These are phyloP conservation scores for Dicentrarchus labrax DNA, from an alignment of 2,113 vertebrate genomes.

Conservation along the genomic window DNA sequence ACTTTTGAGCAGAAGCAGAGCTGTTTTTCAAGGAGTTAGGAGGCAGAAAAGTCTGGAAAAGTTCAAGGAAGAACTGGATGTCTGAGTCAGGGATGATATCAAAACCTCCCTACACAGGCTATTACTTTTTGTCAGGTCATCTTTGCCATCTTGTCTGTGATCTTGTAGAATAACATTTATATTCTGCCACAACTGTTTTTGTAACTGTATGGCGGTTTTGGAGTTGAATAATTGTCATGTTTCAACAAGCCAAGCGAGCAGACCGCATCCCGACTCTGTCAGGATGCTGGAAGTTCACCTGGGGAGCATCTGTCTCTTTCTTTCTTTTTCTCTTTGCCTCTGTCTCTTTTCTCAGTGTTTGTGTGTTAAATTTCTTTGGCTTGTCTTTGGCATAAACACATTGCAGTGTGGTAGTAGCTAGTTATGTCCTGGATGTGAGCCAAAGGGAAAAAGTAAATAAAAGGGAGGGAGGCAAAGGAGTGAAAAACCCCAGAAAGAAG, in stretches of 20 bases:
- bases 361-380: conserved; percentile 60
- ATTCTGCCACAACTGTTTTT: conserved; percentile 33
- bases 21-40: neutral
- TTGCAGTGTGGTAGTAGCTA: conserved; percentile 57
- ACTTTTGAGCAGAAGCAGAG: conserved; percentile 46
- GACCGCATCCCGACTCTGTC: conserved; percentile 47
- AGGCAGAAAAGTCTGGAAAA: conserved; percentile 33
- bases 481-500: neutral
- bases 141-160: conserved; percentile 10
- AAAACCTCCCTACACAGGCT: neutral
- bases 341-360: conserved; percentile 19
- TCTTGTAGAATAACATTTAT: conserved; percentile 39
- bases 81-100: neutral
- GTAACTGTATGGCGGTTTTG: conserved; percentile 31
- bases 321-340: neutral
- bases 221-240: conserved; percentile 58
- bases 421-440: conserved; percentile 56
- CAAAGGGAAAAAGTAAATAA: conserved; percentile 22
- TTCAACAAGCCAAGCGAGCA: conserved; percentile 56
- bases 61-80: conserved; percentile 16
- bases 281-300: conserved; percentile 63
- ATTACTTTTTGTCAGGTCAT: conserved; percentile 1
- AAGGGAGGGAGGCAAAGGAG: conserved; percentile 17
- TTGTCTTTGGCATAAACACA: conserved; percentile 69
- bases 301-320: conserved; percentile 46